Percentiles rank a stretch among this genome's conserved stretches.
Conservation (phyloP, 2,888 invertebrate species). For the Ormyrus nitidulus region DNA sequence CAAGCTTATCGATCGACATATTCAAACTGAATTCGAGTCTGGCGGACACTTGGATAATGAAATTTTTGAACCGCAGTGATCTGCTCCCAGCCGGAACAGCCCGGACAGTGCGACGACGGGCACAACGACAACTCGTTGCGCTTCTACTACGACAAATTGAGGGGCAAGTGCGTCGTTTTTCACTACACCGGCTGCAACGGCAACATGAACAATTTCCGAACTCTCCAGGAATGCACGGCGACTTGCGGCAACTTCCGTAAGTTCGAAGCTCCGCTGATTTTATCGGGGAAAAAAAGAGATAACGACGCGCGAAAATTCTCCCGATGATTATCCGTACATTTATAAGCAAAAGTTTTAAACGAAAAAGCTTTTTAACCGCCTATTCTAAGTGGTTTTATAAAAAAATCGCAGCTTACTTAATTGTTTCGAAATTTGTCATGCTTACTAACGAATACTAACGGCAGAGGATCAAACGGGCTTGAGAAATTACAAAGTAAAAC, state of each 20-base stretch:
- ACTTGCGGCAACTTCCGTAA: constrained; percentile 79
- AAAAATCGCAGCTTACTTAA: too few relatives aligned
- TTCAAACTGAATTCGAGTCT: too few relatives aligned
- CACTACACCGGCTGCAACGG: constrained; percentile 92
- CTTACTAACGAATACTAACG: constrained; percentile 42
- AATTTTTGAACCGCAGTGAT: constrained; percentile 60
- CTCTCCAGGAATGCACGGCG: constrained; percentile 82
- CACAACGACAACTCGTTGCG: constrained; percentile 64
- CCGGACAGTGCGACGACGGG: constrained; percentile 62
- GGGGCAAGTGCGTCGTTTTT: constrained; percentile 87
- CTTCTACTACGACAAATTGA: constrained; percentile 82
- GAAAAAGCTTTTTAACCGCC: too few relatives aligned
- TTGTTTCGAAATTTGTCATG: not conserved
- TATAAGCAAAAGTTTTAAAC: too few relatives aligned
- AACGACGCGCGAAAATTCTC: too few relatives aligned
- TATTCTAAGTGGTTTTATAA: too few relatives aligned
- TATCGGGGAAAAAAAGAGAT: too few relatives aligned
- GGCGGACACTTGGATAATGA: too few relatives aligned
- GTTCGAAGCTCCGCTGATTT: constrained; percentile 58
- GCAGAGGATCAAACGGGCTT: constrained; percentile 30
- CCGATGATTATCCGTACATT: too few relatives aligned
- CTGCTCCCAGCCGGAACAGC: constrained; percentile 68
- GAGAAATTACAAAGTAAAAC: constrained; percentile 62
- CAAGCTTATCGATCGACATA: too few relatives aligned
- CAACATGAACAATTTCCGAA: constrained; percentile 91